phyloP scores from a whole-genome alignment of 2,888 invertebrate genomes.

The Aquatica leii region DNA sequence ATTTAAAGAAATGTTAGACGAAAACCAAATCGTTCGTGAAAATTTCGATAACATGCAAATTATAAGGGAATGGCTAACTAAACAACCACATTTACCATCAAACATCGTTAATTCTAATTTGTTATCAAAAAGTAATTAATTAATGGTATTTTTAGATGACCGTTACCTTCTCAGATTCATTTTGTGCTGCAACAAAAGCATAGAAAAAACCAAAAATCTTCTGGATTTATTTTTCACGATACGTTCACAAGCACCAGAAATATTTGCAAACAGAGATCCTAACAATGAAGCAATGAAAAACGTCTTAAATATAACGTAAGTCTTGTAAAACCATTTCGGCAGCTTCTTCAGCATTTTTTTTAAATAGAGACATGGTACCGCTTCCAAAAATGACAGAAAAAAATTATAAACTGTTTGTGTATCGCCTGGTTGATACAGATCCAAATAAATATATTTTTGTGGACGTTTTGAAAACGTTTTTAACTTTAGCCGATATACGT shows the following conservation, averaged over 20 bases:
- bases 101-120: constrained; percentile 73
- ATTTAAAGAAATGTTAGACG: no score
- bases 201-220: constrained; percentile 66
- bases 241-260: constrained; percentile 67
- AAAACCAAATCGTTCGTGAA: no score
- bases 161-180: constrained; percentile 66
- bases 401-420: constrained; percentile 73
- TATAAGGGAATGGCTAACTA: constrained; percentile 68
- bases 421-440: constrained; percentile 69
- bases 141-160: constrained; percentile 69
- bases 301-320: constrained; percentile 64
- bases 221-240: constrained; percentile 64
- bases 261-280: constrained; percentile 69
- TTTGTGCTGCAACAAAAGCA: constrained; percentile 64
- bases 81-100: constrained; percentile 73
- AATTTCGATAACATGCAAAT: no score
- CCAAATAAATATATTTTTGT: constrained; percentile 72
- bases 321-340: background rate
- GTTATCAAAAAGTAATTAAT: background rate
- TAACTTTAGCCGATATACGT: constrained; percentile 76
- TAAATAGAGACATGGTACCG: constrained; percentile 70
- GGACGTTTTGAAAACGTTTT: constrained; percentile 74
- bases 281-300: constrained; percentile 63
- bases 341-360: background rate
- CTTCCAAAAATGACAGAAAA: constrained; percentile 72